Evolutionary conservation across 2,113 vertebrate species (phyloP).

Genomic region (Neogobius melanostomus): DNA sequence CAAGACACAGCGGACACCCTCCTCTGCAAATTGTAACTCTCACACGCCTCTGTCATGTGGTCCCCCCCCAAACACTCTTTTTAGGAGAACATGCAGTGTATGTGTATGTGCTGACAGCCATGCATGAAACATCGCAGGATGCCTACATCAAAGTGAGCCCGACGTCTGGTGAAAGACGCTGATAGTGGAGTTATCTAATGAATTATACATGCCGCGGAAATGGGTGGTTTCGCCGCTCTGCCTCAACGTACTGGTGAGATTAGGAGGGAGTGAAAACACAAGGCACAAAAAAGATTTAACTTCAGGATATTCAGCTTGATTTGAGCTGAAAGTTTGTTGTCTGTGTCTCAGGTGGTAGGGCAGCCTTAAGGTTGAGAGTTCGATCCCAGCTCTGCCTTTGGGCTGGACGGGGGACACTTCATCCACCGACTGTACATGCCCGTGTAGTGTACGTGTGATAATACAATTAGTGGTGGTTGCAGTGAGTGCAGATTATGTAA

Average conservation of each 20-base stretch:
- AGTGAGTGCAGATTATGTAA: no score
- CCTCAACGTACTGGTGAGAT: conserved; percentile 52
- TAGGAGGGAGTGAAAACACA: conserved; percentile 39
- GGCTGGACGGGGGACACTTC: no score
- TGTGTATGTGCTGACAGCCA: conserved; percentile 10
- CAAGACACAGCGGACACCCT: conserved; percentile 38
- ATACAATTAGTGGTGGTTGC: no score
- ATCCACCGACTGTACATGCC: no score
- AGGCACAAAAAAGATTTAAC: conserved; percentile 19
- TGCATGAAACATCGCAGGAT: conserved; percentile 27
- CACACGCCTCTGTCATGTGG: conserved; percentile 3
- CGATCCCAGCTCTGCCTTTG: no score
- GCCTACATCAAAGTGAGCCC: conserved; percentile 51
- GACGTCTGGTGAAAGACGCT: conserved; percentile 38
- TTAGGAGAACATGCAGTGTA: no score
- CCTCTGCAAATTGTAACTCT: conserved; percentile 21
- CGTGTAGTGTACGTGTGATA: no score
- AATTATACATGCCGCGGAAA: conserved; percentile 60
- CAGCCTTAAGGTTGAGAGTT: no score
- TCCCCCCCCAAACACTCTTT: not conserved
- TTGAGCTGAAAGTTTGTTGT: no score
- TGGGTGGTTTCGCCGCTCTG: conserved; percentile 32
- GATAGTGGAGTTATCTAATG: conserved; percentile 56
- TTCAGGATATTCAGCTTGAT: not conserved
- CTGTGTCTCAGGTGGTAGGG: no score